Base-by-base conservation (phyloP, 2,888 invertebrate species). In the Carabus problematicus region DNA sequence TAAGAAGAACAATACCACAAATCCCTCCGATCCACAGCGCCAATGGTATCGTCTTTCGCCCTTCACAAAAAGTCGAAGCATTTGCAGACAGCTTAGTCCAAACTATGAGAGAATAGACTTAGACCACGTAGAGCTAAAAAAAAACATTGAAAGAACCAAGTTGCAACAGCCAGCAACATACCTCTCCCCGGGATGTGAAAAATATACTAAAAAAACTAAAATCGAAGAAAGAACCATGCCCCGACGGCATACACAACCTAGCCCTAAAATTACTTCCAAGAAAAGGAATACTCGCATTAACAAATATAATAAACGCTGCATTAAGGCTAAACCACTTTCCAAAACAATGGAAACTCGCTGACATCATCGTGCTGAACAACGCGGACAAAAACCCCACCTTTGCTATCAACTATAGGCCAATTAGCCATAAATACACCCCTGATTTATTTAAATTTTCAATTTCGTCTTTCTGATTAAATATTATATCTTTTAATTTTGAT, bases 191-290 rank as follows among this genome's bases (percentile, higher is more conserved):
- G 19, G 55, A 54, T 11, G n/a, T 54, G 6, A 12, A 16, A 16
- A 16, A 12, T 18, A 54, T 54, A 4, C 16, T 54, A 16, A 8
- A 29, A 16, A 16, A 8, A 16, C n/a, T 54, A 7, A 54, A 54
- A 11, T 19, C 16, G 18, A 54, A 54, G 18, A 54, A 16, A 54
- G 55, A 16, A 54, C 55, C 55, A 54, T 16, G 55, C 11, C 55
- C 11, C 6, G 55, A 54, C 19, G 18, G 18, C 8, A 16, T 54
- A 8, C 12, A 9, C 7, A 49, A 49, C 49, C 7, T 7, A 7
- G 18, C 16, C 12, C 55, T 54, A 12, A 16, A 7, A 8, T 9
- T 16, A 29, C n/a, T 54, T 8, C 55, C 55, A 7, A 8, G 55
- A 7, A 54, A 9, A 54, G 18, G 55, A 16, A 54, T 54, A 4